A percentile compares a stretch with the other conserved stretches of the same genome.
Evolutionary conservation across 2,888 invertebrate species (phyloP).

Genomic region (Tortrix viridana): DNA sequence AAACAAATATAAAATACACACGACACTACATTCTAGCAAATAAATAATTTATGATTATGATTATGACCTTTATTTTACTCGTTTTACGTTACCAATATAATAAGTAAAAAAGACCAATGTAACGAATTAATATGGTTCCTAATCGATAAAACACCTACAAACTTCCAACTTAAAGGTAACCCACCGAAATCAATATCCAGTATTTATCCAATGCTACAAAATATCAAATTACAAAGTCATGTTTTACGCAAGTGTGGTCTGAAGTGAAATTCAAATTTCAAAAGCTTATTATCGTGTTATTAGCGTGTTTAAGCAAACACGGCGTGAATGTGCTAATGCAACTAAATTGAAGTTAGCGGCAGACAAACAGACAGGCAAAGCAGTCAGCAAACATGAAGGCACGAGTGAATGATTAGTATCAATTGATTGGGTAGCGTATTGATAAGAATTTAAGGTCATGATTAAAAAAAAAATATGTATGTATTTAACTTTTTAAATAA

Average conservation of each 20-base stretch:
- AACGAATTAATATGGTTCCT: no score
- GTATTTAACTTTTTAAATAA: neutral
- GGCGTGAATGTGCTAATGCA: conserved; percentile 55
- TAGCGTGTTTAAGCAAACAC: conserved; percentile 44
- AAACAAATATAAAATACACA: no score
- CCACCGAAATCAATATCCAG: no score
- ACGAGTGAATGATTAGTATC: conserved; percentile 33
- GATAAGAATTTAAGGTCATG: conserved; percentile 12
- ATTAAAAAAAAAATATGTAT: neutral
- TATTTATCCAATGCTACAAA: no score
- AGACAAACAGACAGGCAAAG: conserved; percentile 50
- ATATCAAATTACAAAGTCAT: conserved; percentile 21
- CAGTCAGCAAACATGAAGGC: conserved; percentile 25
- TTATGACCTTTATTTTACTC: no score
- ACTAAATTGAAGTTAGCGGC: conserved; percentile 69
- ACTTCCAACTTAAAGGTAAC: no score
- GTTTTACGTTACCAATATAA: no score
- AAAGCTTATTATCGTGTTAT: conserved; percentile 42
- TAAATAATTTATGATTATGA: no score
- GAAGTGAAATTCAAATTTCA: conserved; percentile 52
- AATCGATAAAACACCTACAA: no score
- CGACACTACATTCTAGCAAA: no score
- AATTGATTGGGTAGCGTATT: conserved; percentile 26
- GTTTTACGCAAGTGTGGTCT: conserved; percentile 51
- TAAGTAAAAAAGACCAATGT: no score